Evolutionary conservation across 1,140 invertebrate genomes (phyloP).

Genomic region (Zaprionus tsacasi): DNA sequence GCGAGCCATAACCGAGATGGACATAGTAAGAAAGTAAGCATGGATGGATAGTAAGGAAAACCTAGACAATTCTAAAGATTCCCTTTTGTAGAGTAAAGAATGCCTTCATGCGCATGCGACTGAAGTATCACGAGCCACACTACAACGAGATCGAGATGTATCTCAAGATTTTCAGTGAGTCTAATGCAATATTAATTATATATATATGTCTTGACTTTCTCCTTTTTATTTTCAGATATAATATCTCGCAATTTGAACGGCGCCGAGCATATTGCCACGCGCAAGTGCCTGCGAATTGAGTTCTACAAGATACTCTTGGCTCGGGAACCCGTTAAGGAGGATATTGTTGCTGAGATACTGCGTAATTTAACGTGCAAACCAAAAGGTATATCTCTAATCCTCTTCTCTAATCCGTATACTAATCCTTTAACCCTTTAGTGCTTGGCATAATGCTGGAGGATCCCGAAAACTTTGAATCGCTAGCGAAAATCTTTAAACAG

Average conservation of each 20-base stretch:
- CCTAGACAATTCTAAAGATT: neutral
- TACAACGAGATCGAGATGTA: conserved; percentile 54
- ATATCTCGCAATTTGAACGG: conserved; percentile 64
- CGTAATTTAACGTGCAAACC: conserved; percentile 65
- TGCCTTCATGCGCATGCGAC: conserved; percentile 59
- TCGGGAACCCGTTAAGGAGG: conserved; percentile 17
- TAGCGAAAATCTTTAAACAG: conserved; percentile 51
- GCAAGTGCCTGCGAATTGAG: conserved; percentile 53
- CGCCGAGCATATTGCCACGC: conserved; percentile 56
- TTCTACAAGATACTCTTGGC: conserved; percentile 64
- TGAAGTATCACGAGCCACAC: conserved; percentile 45
- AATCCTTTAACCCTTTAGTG: conserved; percentile 32
- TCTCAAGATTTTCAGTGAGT: conserved; percentile 65
- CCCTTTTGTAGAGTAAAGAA: conserved; percentile 53
- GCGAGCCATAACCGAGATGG: conserved; percentile 59
- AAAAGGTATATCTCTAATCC: conserved; percentile 59
- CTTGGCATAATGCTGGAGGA: conserved; percentile 48
- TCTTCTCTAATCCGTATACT: neutral
- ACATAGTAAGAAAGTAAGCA: conserved; percentile 69
- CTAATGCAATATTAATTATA: neutral
- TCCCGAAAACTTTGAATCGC: conserved; percentile 36
- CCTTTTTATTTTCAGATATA: conserved; percentile 40
- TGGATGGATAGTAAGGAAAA: neutral
- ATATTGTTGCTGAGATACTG: conserved; percentile 58
- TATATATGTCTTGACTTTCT: too few relatives aligned